Base-by-base conservation (phyloP, 1,140 invertebrate genomes). In the Nasonia longicornis region DNA sequence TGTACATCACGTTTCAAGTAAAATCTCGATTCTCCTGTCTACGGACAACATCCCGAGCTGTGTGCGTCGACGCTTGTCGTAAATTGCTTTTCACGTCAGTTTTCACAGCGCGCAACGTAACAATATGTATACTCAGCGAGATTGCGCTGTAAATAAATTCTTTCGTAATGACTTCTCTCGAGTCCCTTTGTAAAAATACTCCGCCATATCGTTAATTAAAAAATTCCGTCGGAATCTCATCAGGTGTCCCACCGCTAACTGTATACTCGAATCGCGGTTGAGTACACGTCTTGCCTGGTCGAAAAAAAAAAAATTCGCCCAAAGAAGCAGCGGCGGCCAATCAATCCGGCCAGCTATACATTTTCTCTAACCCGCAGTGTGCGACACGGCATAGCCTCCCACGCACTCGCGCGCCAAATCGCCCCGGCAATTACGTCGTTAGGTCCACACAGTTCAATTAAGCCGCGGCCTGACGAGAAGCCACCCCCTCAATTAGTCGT, bases 401-500 rank as follows among this genome's bases (percentile, higher is more conserved):
- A 58, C 80, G 76, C 70, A 82, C 52, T 58, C 52, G 52, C 52
- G 16, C 80, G 84, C 81, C 82, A 86, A 87, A 87, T 87, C 83
- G 83, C 69, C 79, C 35, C 26, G 76, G 84, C 84, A 86, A 86
- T 87, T 86, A 87, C 85, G 82, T 86, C 85, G 85, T 86, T 87
- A 85, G 81, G 82, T 81, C 73, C 82, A 83, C 86, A 86, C 84
- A 84, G 84, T 87, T 87, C 86, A 88, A 87, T 88, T 87, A 87
- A 85, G 85, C 75, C 77, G 79, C 16, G 52, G 52, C 20, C 52
- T 58, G 52, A 58, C 78, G 82, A 80, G 83, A 82, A 84, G 84
- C 84, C 72, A 72, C 42, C 69, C 83, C 85, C 52, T 58, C 86
- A 89, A 87, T 89, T 88, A 89, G 86, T 82, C 84, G 81, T 80